These are phyloP conservation scores for Pontoporia blainvillei DNA, from an alignment of 2,113 vertebrate genomes.

Conservation along the genomic window DNA sequence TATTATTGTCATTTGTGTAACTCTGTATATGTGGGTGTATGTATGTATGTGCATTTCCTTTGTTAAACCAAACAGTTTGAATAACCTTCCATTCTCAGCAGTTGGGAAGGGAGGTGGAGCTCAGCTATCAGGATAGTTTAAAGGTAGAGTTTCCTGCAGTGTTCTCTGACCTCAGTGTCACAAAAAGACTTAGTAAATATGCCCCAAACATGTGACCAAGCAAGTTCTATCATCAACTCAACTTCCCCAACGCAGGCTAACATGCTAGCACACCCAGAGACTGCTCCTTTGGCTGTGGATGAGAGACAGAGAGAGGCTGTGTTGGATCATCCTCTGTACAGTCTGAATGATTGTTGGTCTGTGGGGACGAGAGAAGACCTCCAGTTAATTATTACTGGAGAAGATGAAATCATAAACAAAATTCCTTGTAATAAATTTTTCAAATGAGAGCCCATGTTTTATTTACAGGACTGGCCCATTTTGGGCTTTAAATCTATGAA, in stretches of 20 bases:
- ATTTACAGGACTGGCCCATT: conserved; percentile 87
- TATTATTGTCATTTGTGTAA: neutral
- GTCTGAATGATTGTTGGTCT: conserved; percentile 84
- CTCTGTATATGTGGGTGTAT: neutral
- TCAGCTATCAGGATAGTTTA: neutral
- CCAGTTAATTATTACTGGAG: conserved; percentile 90
- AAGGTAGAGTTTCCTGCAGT: neutral
- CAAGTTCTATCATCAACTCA: conserved; percentile 49
- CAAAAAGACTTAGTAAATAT: neutral
- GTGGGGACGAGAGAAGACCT: conserved; percentile 83
- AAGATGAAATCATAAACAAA: conserved; percentile 91
- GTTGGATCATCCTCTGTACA: conserved; percentile 80
- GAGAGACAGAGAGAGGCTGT: conserved; percentile 71
- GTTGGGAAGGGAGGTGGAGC: neutral
- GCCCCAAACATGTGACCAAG: conserved; percentile 52
- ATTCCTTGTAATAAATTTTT: conserved; percentile 93
- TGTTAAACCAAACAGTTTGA: neutral
- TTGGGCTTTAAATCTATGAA: conserved; percentile 86
- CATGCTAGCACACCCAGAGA: conserved; percentile 67
- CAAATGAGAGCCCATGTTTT: conserved; percentile 88
- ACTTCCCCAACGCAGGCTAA: conserved; percentile 69
- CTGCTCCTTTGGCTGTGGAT: conserved; percentile 68
- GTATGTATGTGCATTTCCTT: neutral
- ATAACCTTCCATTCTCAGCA: neutral
- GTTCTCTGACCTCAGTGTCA: neutral